phyloP scores from a whole-genome alignment of 1,140 invertebrate genomes.

The Meloidogyne hapla region DNA sequence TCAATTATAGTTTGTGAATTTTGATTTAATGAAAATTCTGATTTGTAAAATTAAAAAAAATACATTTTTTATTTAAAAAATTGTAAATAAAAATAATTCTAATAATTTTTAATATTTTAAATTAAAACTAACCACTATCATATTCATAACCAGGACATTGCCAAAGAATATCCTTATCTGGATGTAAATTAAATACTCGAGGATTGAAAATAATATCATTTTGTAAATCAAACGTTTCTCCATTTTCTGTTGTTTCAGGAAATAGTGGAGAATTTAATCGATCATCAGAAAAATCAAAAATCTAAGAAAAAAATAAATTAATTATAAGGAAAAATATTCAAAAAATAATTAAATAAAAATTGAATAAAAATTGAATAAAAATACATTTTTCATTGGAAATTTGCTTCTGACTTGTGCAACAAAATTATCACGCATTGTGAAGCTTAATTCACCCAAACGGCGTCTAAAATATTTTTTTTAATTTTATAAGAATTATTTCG shows the following conservation, averaged over 20 bases:
- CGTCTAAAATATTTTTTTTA: constrained; percentile 52
- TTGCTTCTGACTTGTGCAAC: constrained; percentile 47
- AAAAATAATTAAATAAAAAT: too few species aligned
- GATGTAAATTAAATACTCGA: constrained; percentile 52
- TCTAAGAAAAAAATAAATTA: constrained; percentile 23
- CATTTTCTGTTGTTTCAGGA: constrained; percentile 11
- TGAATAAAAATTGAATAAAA: too few species aligned
- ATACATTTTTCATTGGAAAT: constrained; percentile 37
- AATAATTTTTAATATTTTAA: background rate
- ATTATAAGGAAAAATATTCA: background rate
- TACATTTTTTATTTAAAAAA: background rate
- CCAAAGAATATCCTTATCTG: constrained; percentile 57
- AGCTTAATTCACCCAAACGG: constrained; percentile 57
- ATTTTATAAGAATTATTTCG: too few species aligned
- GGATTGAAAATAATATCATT: constrained; percentile 44
- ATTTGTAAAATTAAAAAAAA: constrained; percentile 3
- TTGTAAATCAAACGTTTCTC: constrained; percentile 22
- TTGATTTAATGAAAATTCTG: background rate
- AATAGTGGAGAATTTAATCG: constrained; percentile 40
- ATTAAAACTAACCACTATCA: constrained; percentile 47
- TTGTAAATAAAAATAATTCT: background rate
- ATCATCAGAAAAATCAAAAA: constrained; percentile 36
- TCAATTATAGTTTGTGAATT: too few species aligned
- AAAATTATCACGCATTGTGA: constrained; percentile 55
- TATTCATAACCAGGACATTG: constrained; percentile 61